Percentiles rank a stretch among this genome's conserved stretches.
Conservation (phyloP, 2,888 invertebrate genomes). For the Callinectes sapidus region DNA sequence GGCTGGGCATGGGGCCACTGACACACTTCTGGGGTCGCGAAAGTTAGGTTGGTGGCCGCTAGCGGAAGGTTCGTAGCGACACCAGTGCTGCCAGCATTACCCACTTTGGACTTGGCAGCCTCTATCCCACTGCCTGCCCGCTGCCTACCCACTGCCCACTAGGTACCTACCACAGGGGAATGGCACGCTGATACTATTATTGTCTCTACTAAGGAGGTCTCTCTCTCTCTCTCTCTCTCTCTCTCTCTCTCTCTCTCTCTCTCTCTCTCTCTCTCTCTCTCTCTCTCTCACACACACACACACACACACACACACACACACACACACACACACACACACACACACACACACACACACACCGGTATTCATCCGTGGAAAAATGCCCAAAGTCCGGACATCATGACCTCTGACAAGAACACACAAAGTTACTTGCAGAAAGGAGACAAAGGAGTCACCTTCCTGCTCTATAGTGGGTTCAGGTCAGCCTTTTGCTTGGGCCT, state of each 20-base stretch:
- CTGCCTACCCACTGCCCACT: background rate
- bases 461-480: background rate
- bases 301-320: slow-evolving; percentile 45
- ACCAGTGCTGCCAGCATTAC: slow-evolving; percentile 14
- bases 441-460: background rate
- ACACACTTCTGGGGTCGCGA: slow-evolving; percentile 47
- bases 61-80: slow-evolving; percentile 28
- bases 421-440: background rate
- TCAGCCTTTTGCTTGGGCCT: slow-evolving; percentile 30
- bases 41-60: slow-evolving; percentile 32
- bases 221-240: slow-evolving; percentile 38
- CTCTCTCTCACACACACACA: slow-evolving; percentile 16
- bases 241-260: slow-evolving; percentile 41
- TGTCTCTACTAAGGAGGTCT: background rate
- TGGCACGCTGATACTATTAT: background rate
- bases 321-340: background rate
- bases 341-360: no score
- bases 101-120: slow-evolving; percentile 24
- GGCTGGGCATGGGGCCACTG: slow-evolving; percentile 45
- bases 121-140: background rate
- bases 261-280: background rate
- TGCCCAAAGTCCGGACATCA: background rate
- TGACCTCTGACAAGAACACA: slow-evolving; percentile 10
- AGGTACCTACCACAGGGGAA: background rate
- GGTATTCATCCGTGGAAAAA: background rate